Percentiles rank a stretch among this genome's conserved stretches.
These are phyloP conservation scores for Pterobdella sp. DNA, from an alignment of 2,888 invertebrate species.

Conservation along the genomic window DNA sequence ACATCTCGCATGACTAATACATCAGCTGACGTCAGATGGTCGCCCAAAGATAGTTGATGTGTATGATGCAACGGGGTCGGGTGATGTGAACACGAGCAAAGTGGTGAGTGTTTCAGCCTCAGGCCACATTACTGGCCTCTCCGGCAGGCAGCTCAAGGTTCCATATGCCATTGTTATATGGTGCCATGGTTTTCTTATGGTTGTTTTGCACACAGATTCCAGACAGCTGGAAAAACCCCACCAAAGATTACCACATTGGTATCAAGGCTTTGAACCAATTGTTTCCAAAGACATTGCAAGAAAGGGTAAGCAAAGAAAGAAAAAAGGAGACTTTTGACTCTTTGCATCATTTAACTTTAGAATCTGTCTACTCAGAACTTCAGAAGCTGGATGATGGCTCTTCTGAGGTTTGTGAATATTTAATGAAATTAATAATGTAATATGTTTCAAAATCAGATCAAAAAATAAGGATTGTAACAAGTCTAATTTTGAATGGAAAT, in stretches of 20 bases:
- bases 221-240: slow-evolving; percentile 71
- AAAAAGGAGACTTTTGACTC: slow-evolving; percentile 79
- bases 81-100: slow-evolving; percentile 85
- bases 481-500: too few relatives aligned
- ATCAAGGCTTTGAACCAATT: slow-evolving; percentile 75
- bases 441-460: too few relatives aligned
- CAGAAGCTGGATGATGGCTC: slow-evolving; percentile 30
- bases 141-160: slow-evolving; percentile 81
- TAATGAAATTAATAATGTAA: too few relatives aligned
- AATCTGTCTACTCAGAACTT: slow-evolving; percentile 59
- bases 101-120: slow-evolving; percentile 64
- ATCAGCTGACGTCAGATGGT: slow-evolving; percentile 77
- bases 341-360: slow-evolving; percentile 67
- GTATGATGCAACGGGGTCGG: slow-evolving; percentile 89
- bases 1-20: not conserved
- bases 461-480: too few relatives aligned
- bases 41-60: slow-evolving; percentile 86
- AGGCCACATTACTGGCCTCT: slow-evolving; percentile 69
- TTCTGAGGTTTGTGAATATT: too few relatives aligned
- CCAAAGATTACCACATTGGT: slow-evolving; percentile 77
- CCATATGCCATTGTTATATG: slow-evolving; percentile 13
- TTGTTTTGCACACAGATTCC: slow-evolving; percentile 67
- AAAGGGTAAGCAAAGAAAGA: slow-evolving; percentile 67
- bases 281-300: slow-evolving; percentile 74
- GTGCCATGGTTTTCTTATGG: too few relatives aligned